These are phyloP conservation scores for Eupithecia centaureata DNA, from an alignment of 2,888 invertebrate genomes.

Conservation along the genomic window DNA sequence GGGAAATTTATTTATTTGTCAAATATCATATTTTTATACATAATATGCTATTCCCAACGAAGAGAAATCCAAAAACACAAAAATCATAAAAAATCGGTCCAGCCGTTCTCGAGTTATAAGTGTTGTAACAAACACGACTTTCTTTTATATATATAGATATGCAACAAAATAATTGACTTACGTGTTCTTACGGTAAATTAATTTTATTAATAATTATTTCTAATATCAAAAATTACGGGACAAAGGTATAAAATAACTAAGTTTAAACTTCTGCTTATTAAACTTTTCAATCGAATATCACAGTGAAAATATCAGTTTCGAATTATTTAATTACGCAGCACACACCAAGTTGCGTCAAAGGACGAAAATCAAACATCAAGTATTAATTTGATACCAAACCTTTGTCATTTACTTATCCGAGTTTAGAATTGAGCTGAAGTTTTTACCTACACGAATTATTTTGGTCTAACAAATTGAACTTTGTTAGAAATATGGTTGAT, in stretches of 20 bases:
- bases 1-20: too few species aligned
- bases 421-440: neutral
- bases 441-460: neutral
- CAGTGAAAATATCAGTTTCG: neutral
- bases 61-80: too few species aligned
- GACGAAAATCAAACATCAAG: constrained; percentile 22
- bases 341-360: constrained; percentile 12
- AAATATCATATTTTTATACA: too few species aligned
- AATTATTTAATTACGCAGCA: constrained; percentile 14
- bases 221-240: neutral
- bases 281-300: neutral
- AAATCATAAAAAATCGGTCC: too few species aligned
- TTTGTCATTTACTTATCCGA: neutral
- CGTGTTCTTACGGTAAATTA: neutral
- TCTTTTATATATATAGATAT: too few species aligned
- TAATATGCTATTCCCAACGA: too few species aligned
- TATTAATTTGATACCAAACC: constrained; percentile 24
- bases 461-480: neutral
- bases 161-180: neutral
- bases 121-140: too few species aligned
- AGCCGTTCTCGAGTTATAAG: too few species aligned
- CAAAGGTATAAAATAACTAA: neutral
- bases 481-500: neutral
- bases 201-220: too few species aligned
- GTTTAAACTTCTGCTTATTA: neutral